These are phyloP conservation scores for Palythoa grandiflora DNA, from an alignment of 92 coral and sea anemone species.

Conservation along the genomic window DNA sequence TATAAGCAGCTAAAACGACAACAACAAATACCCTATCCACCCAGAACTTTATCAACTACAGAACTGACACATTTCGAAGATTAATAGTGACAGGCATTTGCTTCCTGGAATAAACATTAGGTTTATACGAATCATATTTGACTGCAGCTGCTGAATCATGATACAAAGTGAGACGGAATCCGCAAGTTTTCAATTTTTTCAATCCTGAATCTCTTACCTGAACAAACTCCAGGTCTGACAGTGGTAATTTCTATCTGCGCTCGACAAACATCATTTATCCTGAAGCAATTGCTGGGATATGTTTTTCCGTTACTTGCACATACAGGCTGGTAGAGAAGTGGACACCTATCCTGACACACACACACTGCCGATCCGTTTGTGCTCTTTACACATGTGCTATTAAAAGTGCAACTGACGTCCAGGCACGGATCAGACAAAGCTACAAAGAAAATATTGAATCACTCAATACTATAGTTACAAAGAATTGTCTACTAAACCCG, in stretches of 20 bases:
- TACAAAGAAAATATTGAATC: conserved; percentile 32
- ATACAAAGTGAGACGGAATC: not conserved
- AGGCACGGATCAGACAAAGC: conserved; percentile 85
- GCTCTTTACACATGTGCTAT: conserved; percentile 70
- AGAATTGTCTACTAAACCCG: too few species aligned
- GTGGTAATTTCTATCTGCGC: conserved; percentile 58
- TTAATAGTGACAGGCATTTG: too few species aligned
- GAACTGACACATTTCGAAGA: too few species aligned
- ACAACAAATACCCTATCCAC: too few species aligned
- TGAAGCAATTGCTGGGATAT: conserved; percentile 82
- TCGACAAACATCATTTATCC: conserved; percentile 74
- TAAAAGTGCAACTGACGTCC: conserved; percentile 72
- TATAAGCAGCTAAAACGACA: too few species aligned
- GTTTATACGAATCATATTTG: too few species aligned
- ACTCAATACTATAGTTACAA: too few species aligned
- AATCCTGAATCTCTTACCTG: conserved; percentile 54
- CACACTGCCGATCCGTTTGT: conserved; percentile 79
- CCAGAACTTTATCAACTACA: too few species aligned
- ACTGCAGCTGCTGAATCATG: too few species aligned
- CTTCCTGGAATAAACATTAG: too few species aligned
- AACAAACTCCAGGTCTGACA: conserved; percentile 73
- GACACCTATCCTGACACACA: conserved; percentile 78
- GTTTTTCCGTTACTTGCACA: conserved; percentile 83
- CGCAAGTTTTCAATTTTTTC: too few species aligned
- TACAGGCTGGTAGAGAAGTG: conserved; percentile 67